Conservation (phyloP, 2,797 vertebrate genomes). For the Tenualosa ilisha region DNA sequence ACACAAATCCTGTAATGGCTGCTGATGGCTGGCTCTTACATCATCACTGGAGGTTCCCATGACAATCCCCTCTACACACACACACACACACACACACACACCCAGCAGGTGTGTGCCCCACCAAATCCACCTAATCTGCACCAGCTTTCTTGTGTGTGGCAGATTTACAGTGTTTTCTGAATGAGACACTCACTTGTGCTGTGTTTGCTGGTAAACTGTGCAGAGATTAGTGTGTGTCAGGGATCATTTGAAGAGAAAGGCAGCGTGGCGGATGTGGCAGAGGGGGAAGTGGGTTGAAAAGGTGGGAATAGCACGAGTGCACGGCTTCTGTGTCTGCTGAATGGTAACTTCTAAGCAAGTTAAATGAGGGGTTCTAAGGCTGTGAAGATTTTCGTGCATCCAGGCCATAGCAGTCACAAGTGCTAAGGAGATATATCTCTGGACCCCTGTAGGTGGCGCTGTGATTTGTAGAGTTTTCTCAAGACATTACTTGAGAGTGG, state of each 20-base stretch:
- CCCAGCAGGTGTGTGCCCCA: not conserved
- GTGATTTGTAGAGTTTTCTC: too few species aligned
- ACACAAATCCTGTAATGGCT: slow-evolving; percentile 1
- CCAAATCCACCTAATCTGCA: not conserved
- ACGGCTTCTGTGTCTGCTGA: not conserved
- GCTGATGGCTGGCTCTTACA: not conserved
- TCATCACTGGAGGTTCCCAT: not conserved
- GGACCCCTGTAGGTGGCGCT: too few species aligned
- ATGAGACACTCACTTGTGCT: not conserved
- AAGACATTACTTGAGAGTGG: not conserved
- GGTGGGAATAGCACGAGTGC: not conserved
- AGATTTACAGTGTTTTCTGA: not conserved
- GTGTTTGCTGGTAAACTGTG: not conserved
- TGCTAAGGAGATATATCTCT: too few species aligned
- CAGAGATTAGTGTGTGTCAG: not conserved
- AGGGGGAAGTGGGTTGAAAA: not conserved
- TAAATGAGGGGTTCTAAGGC: not conserved
- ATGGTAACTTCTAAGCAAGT: not conserved
- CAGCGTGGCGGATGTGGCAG: not conserved
- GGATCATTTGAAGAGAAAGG: not conserved
- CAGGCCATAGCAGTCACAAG: too few species aligned
- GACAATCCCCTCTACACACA: not conserved
- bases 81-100: too few species aligned
- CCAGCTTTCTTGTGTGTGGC: not conserved
- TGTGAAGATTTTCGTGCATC: too few species aligned